Percentiles rank a stretch among this genome's conserved stretches.
Evolutionary conservation across 2,888 invertebrate species (phyloP).

Genomic region (Hartigia nigra): DNA sequence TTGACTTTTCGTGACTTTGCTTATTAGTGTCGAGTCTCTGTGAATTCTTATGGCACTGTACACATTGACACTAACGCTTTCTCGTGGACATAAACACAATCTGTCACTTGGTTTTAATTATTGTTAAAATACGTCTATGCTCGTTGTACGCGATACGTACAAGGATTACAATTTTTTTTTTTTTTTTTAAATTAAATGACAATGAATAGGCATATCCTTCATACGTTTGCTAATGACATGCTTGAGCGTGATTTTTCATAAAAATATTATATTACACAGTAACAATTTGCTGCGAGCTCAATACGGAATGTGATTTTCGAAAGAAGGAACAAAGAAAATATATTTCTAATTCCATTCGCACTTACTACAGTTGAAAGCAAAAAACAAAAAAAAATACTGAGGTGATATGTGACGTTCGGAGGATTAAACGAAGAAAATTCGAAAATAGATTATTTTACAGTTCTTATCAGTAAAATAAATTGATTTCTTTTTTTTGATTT

Average conservation of each 20-base stretch:
- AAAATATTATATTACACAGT: not conserved
- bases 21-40: not conserved
- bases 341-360: not conserved
- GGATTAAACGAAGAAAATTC: not conserved
- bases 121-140: not conserved
- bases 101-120: not conserved
- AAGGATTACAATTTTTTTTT: not conserved
- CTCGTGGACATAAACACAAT: not conserved
- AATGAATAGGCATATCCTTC: not conserved
- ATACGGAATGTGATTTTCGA: not conserved
- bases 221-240: not conserved
- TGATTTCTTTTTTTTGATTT: not conserved
- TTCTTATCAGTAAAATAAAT: not conserved
- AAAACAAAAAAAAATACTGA: not conserved
- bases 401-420: not conserved
- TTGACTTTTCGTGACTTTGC: not conserved
- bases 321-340: not conserved
- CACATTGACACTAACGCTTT: not conserved
- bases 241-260: not conserved
- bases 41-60: not conserved
- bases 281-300: not conserved
- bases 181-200: not conserved
- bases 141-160: not conserved
- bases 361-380: not conserved
- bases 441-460: not conserved